A percentile compares a stretch with the other conserved stretches of the same genome.
Evolutionary conservation across 2,888 invertebrate species (phyloP).

Genomic region (Scaptomyza parva): DNA sequence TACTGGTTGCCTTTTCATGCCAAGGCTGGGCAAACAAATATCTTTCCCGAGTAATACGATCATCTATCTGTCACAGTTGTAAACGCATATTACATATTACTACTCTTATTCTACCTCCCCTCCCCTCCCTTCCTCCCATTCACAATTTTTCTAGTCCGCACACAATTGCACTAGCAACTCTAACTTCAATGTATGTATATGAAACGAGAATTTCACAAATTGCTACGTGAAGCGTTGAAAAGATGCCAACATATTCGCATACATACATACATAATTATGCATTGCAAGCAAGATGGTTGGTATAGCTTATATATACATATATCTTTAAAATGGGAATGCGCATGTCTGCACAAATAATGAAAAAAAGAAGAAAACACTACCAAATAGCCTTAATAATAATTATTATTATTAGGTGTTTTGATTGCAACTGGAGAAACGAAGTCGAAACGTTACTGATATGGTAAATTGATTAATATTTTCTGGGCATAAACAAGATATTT

Average conservation of each 20-base stretch:
- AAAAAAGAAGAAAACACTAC: slow-evolving; percentile 8
- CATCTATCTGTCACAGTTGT: slow-evolving; percentile 68
- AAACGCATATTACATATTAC: slow-evolving; percentile 60
- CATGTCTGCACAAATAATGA: slow-evolving; percentile 29
- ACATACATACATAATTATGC: neutral
- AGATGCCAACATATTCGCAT: slow-evolving; percentile 61
- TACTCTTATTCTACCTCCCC: neutral
- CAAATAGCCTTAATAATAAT: neutral
- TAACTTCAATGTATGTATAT: slow-evolving; percentile 23
- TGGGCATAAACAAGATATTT: neutral
- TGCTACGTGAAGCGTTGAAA: slow-evolving; percentile 77
- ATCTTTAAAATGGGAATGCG: slow-evolving; percentile 18
- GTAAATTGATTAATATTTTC: neutral
- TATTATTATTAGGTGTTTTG: neutral
- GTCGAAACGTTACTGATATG: neutral
- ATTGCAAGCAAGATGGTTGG: slow-evolving; percentile 14
- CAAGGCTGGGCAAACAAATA: slow-evolving; percentile 48
- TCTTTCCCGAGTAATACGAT: slow-evolving; percentile 16
- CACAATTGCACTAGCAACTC: slow-evolving; percentile 29
- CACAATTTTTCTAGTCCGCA: neutral
- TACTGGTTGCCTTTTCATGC: slow-evolving; percentile 34
- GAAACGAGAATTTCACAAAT: slow-evolving; percentile 75
- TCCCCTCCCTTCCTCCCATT: no score
- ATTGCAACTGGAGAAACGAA: neutral
- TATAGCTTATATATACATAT: neutral